Evolutionary conservation across 2,797 vertebrate genomes (phyloP).

Genomic region (Cryptoblepharus egeriae): DNA sequence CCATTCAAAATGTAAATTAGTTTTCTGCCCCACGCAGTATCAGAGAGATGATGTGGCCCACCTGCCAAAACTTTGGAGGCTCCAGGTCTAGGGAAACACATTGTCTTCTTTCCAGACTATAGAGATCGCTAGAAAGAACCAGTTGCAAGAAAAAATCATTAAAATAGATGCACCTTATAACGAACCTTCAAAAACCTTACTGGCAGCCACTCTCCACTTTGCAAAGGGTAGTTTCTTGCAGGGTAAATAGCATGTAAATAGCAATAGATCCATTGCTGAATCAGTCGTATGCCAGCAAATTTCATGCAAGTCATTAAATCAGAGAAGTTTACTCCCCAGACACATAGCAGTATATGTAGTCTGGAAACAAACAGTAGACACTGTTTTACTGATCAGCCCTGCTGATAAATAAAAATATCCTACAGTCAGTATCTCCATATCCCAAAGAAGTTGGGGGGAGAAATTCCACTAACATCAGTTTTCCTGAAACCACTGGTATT

Average conservation of each 20-base stretch:
- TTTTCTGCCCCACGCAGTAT: no score
- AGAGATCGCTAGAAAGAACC: neutral
- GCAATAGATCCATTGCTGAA: neutral
- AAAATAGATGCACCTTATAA: neutral
- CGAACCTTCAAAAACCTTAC: neutral
- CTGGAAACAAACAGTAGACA: no score
- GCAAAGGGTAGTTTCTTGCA: neutral
- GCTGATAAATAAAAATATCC: no score
- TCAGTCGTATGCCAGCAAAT: neutral
- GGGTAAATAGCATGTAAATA: neutral
- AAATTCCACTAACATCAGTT: neutral
- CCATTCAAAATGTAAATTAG: no score
- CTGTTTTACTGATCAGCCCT: no score
- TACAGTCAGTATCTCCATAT: neutral
- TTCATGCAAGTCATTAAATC: neutral
- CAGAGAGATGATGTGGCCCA: no score
- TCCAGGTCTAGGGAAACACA: no score
- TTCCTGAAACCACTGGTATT: neutral
- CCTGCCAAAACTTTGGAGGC: no score
- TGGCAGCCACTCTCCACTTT: neutral
- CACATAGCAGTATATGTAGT: no score
- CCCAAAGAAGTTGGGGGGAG: rapidly evolving
- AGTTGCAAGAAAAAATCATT: neutral
- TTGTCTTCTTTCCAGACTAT: neutral
- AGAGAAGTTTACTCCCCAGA: no score